Conservation (phyloP, 2,797 vertebrate species). For the Anomalospiza imberbis region DNA sequence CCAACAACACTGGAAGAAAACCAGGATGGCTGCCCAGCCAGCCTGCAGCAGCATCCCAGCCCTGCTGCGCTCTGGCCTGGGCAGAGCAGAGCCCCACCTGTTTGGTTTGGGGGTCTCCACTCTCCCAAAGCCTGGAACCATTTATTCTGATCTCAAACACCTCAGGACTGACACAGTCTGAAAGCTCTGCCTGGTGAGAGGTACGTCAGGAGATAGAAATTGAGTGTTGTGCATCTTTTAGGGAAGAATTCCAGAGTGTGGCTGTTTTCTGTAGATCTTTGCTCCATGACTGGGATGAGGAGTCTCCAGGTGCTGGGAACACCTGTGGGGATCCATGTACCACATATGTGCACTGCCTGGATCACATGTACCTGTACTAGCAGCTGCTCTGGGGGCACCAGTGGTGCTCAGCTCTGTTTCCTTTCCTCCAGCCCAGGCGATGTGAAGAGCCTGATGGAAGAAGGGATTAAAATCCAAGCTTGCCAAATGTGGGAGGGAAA, state of each 20-base stretch:
- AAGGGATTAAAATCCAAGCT: not conserved
- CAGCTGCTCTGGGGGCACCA: not conserved
- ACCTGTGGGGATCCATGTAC: not conserved
- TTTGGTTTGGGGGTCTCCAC: not conserved
- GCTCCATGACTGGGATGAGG: not conserved
- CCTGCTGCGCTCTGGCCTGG: not conserved
- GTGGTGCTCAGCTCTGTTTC: not conserved
- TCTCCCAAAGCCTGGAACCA: not conserved
- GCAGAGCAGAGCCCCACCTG: not conserved
- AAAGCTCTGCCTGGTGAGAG: not conserved
- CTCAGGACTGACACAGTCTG: not conserved
- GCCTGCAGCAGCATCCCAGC: not conserved
- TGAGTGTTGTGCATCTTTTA: rapidly evolving
- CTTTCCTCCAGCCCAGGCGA: not conserved
- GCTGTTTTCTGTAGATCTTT: not conserved
- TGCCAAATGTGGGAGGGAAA: not conserved
- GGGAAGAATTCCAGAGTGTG: not conserved
- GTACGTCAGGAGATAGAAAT: not conserved
- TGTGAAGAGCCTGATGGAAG: not conserved
- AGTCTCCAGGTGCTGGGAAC: not conserved
- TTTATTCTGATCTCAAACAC: not conserved
- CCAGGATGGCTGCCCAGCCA: not conserved
- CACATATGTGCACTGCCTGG: not conserved
- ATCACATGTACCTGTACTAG: not conserved
- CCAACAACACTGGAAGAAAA: constrained; percentile 15